These are phyloP conservation scores for Synaphobranchus kaupii DNA, from an alignment of 2,797 vertebrate genomes.

Conservation along the genomic window DNA sequence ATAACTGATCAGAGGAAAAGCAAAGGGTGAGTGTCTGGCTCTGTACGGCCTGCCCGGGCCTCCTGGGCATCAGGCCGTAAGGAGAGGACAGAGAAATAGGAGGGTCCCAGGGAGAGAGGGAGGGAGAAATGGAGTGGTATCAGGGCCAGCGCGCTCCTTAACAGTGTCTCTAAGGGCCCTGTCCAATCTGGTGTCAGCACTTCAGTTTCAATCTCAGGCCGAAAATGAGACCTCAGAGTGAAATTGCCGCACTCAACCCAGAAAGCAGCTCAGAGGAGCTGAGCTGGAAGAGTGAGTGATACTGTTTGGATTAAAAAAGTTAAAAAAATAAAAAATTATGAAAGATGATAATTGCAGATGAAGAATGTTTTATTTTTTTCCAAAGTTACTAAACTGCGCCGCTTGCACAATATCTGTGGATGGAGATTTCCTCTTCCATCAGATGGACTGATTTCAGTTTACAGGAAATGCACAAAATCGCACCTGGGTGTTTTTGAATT, in stretches of 20 bases:
- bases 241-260: not conserved
- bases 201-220: constrained; percentile 30
- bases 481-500: not conserved
- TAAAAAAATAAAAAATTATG: not conserved
- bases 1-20: not conserved
- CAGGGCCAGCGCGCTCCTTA: constrained; percentile 22
- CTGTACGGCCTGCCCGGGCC: not conserved
- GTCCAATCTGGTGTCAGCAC: constrained; percentile 26
- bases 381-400: not conserved
- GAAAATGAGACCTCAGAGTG: not conserved
- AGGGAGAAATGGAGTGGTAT: constrained; percentile 12
- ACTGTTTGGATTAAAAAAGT: not conserved
- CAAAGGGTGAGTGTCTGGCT: constrained; percentile 19
- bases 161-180: constrained; percentile 13
- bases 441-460: not conserved
- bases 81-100: not conserved
- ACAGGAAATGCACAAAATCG: not conserved
- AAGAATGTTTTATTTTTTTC: not conserved
- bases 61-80: constrained; percentile 12
- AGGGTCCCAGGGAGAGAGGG: constrained; percentile 16
- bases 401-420: not conserved
- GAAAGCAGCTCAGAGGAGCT: not conserved
- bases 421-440: not conserved
- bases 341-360: not conserved
- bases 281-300: not conserved